Percentiles rank a stretch among this genome's conserved stretches.
phyloP scores from a whole-genome alignment of 2,888 invertebrate genomes.

The Liodrosophila aerea region DNA sequence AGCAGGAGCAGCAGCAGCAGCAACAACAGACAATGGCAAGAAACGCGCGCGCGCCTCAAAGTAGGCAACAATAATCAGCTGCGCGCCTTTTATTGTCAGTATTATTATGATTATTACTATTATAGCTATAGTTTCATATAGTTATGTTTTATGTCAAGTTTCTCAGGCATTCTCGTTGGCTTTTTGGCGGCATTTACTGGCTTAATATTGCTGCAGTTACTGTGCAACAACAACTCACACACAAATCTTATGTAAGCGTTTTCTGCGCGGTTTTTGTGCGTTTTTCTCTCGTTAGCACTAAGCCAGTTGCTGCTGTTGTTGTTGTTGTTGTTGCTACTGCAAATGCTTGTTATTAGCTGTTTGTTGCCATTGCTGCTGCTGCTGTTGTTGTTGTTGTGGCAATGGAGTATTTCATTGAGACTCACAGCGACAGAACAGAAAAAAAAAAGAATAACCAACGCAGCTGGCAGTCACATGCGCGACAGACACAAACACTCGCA shows the following conservation, averaged over 20 bases:
- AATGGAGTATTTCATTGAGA: constrained; percentile 15
- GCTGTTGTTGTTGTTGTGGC: constrained; percentile 13
- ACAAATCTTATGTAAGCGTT: constrained; percentile 66
- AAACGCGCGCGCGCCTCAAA: constrained; percentile 2
- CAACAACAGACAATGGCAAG: constrained; percentile 12
- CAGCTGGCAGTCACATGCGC: constrained; percentile 67
- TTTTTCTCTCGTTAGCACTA: constrained; percentile 18
- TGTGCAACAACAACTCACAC: constrained; percentile 34
- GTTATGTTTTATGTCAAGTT: constrained; percentile 9
- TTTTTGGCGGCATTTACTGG: constrained; percentile 15
- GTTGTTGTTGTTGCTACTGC: constrained; percentile 12
- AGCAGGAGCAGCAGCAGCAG: constrained; percentile 10
- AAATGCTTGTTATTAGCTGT: constrained; percentile 14
- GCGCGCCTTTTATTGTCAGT: constrained; percentile 48
- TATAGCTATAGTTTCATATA: constrained; percentile 20
- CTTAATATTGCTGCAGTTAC: constrained; percentile 20
- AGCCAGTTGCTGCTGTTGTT: constrained; percentile 8
- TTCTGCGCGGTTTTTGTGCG: constrained; percentile 62
- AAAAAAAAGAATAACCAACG: constrained; percentile 34
- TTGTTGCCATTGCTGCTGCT: constrained; percentile 21
- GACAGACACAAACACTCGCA: constrained; percentile 40
- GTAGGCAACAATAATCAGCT: constrained; percentile 27
- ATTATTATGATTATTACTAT: no score
- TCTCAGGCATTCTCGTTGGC: not conserved
- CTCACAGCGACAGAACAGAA: constrained; percentile 1